A percentile compares a stretch with the other conserved stretches of the same genome.
These are phyloP conservation scores for Eurosta solidaginis DNA, from an alignment of 1,140 invertebrate species.

Conservation along the genomic window DNA sequence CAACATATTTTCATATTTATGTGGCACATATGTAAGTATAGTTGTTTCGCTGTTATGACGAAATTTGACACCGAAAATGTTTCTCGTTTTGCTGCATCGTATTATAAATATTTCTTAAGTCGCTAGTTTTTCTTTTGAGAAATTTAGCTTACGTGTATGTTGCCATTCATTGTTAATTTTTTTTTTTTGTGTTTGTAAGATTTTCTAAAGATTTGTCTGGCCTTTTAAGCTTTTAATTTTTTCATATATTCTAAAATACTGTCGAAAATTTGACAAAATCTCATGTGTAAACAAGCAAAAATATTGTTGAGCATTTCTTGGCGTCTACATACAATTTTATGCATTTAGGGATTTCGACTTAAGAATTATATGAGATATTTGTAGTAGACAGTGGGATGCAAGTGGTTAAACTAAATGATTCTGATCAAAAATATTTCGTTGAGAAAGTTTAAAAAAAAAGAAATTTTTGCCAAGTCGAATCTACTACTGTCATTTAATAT, in stretches of 20 bases:
- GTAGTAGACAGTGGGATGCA: neutral
- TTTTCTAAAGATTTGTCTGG: neutral
- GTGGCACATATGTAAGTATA: neutral
- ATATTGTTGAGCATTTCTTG: neutral
- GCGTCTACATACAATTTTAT: neutral
- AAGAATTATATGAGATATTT: slow-evolving; percentile 4
- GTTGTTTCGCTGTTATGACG: neutral
- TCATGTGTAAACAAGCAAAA: slow-evolving; percentile 11
- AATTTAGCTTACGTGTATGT: neutral
- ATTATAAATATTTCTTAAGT: slow-evolving; percentile 10
- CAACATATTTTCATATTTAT: neutral
- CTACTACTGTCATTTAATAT: too few species aligned
- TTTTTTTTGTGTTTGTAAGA: neutral
- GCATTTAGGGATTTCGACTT: neutral
- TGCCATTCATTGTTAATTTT: neutral
- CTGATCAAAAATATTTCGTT: too few species aligned
- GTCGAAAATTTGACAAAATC: slow-evolving; percentile 25
- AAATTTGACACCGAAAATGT: slow-evolving; percentile 14
- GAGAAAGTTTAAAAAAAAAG: too few species aligned
- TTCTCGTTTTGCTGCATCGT: neutral
- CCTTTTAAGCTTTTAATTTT: slow-evolving; percentile 15
- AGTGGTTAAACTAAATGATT: too few species aligned
- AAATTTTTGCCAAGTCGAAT: too few species aligned
- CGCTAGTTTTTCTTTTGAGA: neutral
- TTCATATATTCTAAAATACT: neutral